These are phyloP conservation scores for Tangara arthus DNA, from an alignment of 2,797 vertebrate species.

Conservation along the genomic window DNA sequence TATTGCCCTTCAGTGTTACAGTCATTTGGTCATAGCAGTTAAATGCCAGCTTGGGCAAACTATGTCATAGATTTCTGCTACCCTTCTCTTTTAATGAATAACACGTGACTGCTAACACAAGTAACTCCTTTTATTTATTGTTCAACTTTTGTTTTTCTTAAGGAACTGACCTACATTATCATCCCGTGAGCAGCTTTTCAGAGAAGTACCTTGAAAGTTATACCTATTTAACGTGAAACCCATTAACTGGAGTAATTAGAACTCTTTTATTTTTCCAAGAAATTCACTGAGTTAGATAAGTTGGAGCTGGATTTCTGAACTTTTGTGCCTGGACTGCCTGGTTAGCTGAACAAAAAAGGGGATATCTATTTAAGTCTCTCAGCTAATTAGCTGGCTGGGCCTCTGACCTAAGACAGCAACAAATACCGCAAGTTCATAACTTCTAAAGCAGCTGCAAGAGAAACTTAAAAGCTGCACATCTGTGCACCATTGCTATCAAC, in stretches of 20 bases:
- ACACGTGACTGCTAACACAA: constrained; percentile 95
- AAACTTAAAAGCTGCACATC: constrained; percentile 74
- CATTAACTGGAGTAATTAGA: constrained; percentile 99
- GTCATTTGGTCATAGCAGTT: constrained; percentile 81
- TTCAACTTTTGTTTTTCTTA: constrained; percentile 88
- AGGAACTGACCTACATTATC: constrained; percentile 81
- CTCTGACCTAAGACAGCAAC: constrained; percentile 71
- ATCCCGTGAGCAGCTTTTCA: constrained; percentile 88
- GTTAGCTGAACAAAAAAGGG: constrained; percentile 77
- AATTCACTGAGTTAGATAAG: constrained; percentile 84
- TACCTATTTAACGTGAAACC: constrained; percentile 94
- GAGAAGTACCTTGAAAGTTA: constrained; percentile 87
- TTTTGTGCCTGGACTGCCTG: constrained; percentile 80
- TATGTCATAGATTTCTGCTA: constrained; percentile 83
- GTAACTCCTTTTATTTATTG: constrained; percentile 99
- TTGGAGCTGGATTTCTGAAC: constrained; percentile 81
- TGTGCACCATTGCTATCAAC: constrained; percentile 73
- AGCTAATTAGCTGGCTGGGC: constrained; percentile 78
- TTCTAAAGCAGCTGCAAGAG: constrained; percentile 68
- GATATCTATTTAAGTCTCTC: constrained; percentile 92
- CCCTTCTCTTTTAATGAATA: constrained; percentile 90
- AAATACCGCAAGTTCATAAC: constrained; percentile 60
- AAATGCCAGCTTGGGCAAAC: constrained; percentile 80
- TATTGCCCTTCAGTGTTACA: constrained; percentile 92
- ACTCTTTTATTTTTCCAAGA: constrained; percentile 86